These are phyloP conservation scores for Muschampia plurimacula DNA, from an alignment of 2,888 invertebrate species.

Conservation along the genomic window DNA sequence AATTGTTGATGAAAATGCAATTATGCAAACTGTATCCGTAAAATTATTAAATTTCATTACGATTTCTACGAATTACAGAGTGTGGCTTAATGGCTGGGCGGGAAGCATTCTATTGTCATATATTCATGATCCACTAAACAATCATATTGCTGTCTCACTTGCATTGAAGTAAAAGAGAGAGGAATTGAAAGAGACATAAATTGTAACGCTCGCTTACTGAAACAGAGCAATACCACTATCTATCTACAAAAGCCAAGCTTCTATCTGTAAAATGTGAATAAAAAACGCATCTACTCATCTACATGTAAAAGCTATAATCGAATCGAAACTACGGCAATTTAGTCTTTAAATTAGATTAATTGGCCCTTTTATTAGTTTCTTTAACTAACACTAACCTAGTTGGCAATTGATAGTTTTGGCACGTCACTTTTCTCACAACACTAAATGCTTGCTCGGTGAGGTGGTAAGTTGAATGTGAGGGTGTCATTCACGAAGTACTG, in stretches of 20 bases:
- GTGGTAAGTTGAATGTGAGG: slow-evolving; percentile 75
- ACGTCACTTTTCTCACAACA: slow-evolving; percentile 47
- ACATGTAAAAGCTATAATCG: slow-evolving; percentile 75
- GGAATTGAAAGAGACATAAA: background rate
- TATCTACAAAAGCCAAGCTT: slow-evolving; percentile 78
- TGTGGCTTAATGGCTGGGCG: slow-evolving; percentile 19
- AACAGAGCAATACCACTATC: slow-evolving; percentile 42
- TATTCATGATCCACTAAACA: background rate
- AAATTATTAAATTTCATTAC: too few relatives aligned
- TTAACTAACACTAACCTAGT: slow-evolving; percentile 54
- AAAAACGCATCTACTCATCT: slow-evolving; percentile 62
- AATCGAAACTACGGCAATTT: slow-evolving; percentile 65
- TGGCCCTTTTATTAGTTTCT: slow-evolving; percentile 55
- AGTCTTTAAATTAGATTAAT: slow-evolving; percentile 48
- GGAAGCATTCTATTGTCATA: slow-evolving; percentile 23
- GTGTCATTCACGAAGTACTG: slow-evolving; percentile 79
- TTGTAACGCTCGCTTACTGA: background rate
- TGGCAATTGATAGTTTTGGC: slow-evolving; percentile 38
- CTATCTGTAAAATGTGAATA: slow-evolving; percentile 55
- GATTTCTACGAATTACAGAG: background rate
- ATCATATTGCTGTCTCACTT: slow-evolving; percentile 7
- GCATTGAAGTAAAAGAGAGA: background rate
- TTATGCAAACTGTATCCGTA: too few relatives aligned
- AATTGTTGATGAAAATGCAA: too few relatives aligned
- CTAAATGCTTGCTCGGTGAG: slow-evolving; percentile 82